Evolutionary conservation across 2,888 invertebrate species (phyloP), one percentile per base, ranked within the genome.

Genomic region (Pandemis corylana): DNA sequence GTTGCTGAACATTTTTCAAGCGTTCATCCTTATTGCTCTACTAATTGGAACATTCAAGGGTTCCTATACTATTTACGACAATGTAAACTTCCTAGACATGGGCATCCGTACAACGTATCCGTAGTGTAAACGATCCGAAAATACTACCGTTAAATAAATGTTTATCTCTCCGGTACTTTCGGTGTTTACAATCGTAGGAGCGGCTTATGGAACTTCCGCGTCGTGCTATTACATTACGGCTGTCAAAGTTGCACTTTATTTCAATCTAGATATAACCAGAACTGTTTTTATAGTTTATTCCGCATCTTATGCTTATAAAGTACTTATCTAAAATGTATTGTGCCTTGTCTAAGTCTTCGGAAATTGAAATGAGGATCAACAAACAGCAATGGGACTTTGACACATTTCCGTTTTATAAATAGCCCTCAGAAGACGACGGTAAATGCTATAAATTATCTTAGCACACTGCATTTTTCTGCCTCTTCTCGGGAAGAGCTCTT

Each of bases 51-150:
- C 65, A 65, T 65, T 56, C 73, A 64, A 68, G 56, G 69, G 44
- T 28, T 66, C 36, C 42, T 6, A 51, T 15, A 65, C 64, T 68
- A 74, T 74, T 74, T 62, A 66, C 49, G 65, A 15, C 7, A 66
- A 44, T 49, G 69, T 70, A 74, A 74, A 74, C 74, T 70, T 74
- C 69, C 74, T 62, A 66, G 74, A 65, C 65, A 20, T 65, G 62
- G 15, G 46, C 5, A 65, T 56, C 46, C 64, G 49, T 44, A 64
- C 63, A 10, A 28, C 59, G 63, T 20, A 46, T 68, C 49, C 10
- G 10, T 15, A 28, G 0, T 69, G 74, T 66, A 70, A 74, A 69
- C 69, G 5, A 42, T 15, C 15, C 65, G 36, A 49, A 61, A 70
- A 66, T 72, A 72, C 28, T 72, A 72, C 46, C 51, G 12, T 66